Evolutionary conservation across 2,113 vertebrate species (phyloP), one percentile per base, ranked within the genome.

Genomic region (Trachemys scripta): DNA sequence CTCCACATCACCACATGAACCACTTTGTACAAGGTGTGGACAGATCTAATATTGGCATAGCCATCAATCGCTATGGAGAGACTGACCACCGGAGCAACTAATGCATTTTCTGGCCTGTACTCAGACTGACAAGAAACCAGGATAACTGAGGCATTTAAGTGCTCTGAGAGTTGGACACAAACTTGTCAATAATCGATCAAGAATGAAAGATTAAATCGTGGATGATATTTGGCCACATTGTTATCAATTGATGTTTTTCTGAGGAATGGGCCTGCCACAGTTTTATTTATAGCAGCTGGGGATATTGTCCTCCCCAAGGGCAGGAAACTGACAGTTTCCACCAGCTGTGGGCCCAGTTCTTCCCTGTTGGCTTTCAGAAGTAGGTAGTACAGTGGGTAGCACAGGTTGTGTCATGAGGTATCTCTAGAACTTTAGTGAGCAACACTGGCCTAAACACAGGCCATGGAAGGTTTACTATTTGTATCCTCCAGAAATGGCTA

Each of bases 381-480:
- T 56, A 62, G 31, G 29, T 62, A 47, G 80, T 49, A 38, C 65
- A 22, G 19, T 72, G n/a, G 65, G 19, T n/a, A 91, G 7, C 53
- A 82, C 42, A 7, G 0, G 0, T 20, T 19, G 10, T 14, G 24
- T 12, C 50, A 59, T 0, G 0, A 90, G 10, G 2, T 80, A 24
- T 45, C 38, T 24, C 82, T 92, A 42, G 9, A 65, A 54, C 82
- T 57, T 80, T 14, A 78, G 22, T 47, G 42, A 47, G 75, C 42
- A 78, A 47, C 25, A 78, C 24, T 27, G 11, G 75, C 25, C 42
- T 78, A 45, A 45, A 47, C 22, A 7, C 24, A 42, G 12, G 12
- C 5, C 22, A 47, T 6, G 42, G 65, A 69, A 47, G 42, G 24
- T 42, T 76, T 76, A 13, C 38, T 76, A 47, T 47, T 25, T 76